Evolutionary conservation across 2,113 vertebrate species (phyloP), one percentile per base, ranked within the genome.

Genomic region (Dipodomys stephensi): DNA sequence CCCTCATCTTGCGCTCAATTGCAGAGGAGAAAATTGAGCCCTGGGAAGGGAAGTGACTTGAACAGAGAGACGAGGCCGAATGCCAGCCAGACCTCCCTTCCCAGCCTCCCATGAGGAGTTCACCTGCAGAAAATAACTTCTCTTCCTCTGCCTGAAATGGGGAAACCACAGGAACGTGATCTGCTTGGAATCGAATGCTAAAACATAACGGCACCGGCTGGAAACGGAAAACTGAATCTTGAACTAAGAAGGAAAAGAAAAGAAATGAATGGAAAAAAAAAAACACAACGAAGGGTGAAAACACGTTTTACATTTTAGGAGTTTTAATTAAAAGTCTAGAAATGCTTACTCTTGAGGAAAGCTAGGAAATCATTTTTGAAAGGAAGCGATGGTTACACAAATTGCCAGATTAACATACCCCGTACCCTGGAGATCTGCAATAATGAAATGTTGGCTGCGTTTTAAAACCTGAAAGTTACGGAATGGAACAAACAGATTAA

Each of bases 51-150:
- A 15, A 27, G n/a, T 5, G 32, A 23, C 28, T 16, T 27, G 18
- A 1, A 3, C 28, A 0, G 0, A 2, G 83, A 49, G 27, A 57
- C 2, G 2, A 28, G 28, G 18, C 0, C 4, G 23, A 27, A 18
- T 22, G 62, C 23, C 19, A 19, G 30, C 73, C 64, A 6, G 64
- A 19, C 15, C 27, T 68, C 76, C 32, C 7, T 4, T 28, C 39
- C 49, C 7, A 1, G 57, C 1, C 22, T 46, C 77, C 62, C 68
- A 27, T 12, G 8, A 15, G 1, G 28, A 44, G 16, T 35, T 16
- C 10, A 8, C 28, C 60, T 23, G 18, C 30, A 16, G 83, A 69
- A 72, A 64, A 27, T 0, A 20, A 46, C 22, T 5, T 46, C 13
- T 39, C 15, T 57, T 57, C n/a, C 3, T 9, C 2, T 2, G 27